Percentiles rank a stretch among this genome's conserved stretches.
phyloP scores from a whole-genome alignment of 2,113 vertebrate genomes.

The Pterocles gutturalis region DNA sequence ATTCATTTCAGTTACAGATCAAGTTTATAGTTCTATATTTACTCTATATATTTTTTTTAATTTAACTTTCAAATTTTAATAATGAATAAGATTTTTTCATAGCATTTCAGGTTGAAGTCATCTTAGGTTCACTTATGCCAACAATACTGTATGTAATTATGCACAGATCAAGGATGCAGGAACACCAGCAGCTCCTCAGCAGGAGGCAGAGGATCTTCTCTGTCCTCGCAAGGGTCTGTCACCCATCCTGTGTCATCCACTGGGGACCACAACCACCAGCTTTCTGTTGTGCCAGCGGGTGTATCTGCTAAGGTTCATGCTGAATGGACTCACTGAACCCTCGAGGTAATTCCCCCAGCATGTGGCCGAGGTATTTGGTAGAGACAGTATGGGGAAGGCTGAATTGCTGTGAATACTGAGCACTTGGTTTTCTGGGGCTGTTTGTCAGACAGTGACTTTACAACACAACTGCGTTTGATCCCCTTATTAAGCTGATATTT shows the following conservation, averaged over 20 bases:
- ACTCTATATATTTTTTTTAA: not conserved
- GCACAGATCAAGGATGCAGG: not conserved
- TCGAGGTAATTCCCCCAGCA: not conserved
- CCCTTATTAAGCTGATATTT: not conserved
- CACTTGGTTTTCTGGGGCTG: not conserved
- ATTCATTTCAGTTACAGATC: not conserved
- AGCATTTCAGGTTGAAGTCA: not conserved
- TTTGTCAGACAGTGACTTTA: not conserved
- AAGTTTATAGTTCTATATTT: not conserved
- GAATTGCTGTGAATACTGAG: rapidly evolving
- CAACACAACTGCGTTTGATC: not conserved
- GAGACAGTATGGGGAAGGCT: not conserved
- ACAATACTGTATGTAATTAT: not conserved
- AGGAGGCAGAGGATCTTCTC: not conserved
- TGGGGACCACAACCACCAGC: not conserved
- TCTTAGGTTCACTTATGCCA: not conserved
- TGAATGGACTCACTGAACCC: not conserved
- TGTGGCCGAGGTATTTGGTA: rapidly evolving
- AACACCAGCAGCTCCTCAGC: not conserved
- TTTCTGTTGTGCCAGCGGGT: rapidly evolving
- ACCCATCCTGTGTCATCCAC: not conserved
- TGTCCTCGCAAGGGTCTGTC: rapidly evolving
- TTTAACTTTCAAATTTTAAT: not conserved
- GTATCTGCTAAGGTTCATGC: not conserved
- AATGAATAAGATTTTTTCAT: not conserved